A percentile compares a stretch with the other conserved stretches of the same genome.
phyloP scores from a whole-genome alignment of 2,113 vertebrate genomes.

The Chamaea fasciata region DNA sequence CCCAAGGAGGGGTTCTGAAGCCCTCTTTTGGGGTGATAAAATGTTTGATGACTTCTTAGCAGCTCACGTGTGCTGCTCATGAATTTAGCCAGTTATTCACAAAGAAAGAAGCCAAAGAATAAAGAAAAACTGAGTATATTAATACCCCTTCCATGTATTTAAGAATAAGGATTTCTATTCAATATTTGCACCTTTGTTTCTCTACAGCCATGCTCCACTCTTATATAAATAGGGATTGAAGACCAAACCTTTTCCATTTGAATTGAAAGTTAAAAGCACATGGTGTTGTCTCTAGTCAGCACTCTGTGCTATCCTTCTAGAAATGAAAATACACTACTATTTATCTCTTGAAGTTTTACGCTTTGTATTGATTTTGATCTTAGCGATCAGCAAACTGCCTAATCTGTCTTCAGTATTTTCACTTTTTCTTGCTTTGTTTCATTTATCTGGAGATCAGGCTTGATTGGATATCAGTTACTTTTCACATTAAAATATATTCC shows the following conservation, averaged over 20 bases:
- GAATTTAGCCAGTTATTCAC: not conserved
- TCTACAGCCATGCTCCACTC: not conserved
- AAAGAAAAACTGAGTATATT: not conserved
- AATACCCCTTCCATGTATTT: not conserved
- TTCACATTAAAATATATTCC: not conserved
- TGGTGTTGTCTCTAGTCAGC: not conserved
- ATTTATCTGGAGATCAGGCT: not conserved
- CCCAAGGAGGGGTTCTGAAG: not conserved
- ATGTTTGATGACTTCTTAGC: not conserved
- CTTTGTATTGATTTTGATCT: slow-evolving; percentile 22
- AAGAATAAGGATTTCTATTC: not conserved
- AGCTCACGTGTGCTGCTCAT: not conserved
- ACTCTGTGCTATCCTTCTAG: not conserved
- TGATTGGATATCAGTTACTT: not conserved
- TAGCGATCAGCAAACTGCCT: not conserved
- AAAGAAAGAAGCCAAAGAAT: not conserved
- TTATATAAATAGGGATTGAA: not conserved
- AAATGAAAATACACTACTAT: not conserved
- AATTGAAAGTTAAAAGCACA: not conserved
- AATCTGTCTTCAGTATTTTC: not conserved
- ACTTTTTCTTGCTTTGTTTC: slow-evolving; percentile 1
- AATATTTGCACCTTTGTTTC: not conserved
- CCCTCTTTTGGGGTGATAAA: not conserved
- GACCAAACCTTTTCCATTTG: not conserved
- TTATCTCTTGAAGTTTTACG: slow-evolving; percentile 25